Percentiles rank a stretch among this genome's conserved stretches.
Conservation (phyloP, 2,797 vertebrate genomes). For the Enteromius paludinosus region DNA sequence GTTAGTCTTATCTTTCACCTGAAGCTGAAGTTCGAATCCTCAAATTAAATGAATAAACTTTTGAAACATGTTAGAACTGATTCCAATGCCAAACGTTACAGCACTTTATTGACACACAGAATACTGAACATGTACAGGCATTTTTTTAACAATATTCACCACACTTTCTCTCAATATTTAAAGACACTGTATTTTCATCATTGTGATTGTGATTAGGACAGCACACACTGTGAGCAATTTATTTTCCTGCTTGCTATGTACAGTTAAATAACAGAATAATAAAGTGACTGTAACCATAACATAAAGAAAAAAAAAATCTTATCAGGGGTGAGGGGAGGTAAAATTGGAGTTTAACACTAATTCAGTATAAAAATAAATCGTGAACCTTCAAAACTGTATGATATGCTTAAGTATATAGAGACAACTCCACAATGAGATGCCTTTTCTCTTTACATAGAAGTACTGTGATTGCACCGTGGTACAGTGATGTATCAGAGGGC, state of each 20-base stretch:
- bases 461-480: not conserved
- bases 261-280: not conserved
- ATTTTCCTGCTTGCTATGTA: not conserved
- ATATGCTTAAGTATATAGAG: not conserved
- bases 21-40: not conserved
- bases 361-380: not conserved
- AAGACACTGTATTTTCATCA: not conserved
- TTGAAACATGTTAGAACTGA: not conserved
- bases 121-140: not conserved
- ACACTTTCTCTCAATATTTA: not conserved
- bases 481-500: too few relatives aligned
- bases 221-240: not conserved
- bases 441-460: not conserved
- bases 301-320: not conserved
- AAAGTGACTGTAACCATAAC: not conserved
- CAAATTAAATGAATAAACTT: not conserved
- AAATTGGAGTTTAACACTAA: not conserved
- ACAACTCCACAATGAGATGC: not conserved
- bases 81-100: not conserved
- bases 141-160: not conserved
- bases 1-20: not conserved
- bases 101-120: slow-evolving; percentile 21
- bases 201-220: not conserved
- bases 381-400: not conserved
- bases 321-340: not conserved